Percentiles rank a stretch among this genome's conserved stretches.
phyloP scores from a whole-genome alignment of 2,797 vertebrate species.

The Sternotherus odoratus region DNA sequence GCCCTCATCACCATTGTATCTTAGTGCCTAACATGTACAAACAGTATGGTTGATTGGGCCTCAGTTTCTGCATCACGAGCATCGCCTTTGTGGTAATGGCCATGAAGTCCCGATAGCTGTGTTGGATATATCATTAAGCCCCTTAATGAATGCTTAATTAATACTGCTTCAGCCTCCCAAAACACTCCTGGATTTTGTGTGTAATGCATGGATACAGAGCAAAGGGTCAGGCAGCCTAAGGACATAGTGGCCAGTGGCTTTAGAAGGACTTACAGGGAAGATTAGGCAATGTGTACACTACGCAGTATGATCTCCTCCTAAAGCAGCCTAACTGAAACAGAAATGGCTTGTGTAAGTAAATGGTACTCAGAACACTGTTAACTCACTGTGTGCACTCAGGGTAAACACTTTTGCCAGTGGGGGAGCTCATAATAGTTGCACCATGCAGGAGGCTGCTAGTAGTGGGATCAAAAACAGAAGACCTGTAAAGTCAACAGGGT shows the following conservation, averaged over 20 bases:
- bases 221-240: not conserved
- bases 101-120: conserved; percentile 36
- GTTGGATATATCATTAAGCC: conserved; percentile 44
- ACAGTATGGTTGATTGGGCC: conserved; percentile 32
- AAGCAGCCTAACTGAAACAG: not conserved
- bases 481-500: not conserved
- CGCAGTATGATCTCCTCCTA: not conserved
- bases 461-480: not conserved
- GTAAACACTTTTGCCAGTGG: not conserved
- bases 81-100: conserved; percentile 23
- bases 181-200: not conserved
- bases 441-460: not conserved
- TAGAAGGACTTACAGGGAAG: not conserved
- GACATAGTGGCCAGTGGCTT: not conserved
- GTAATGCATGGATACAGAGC: not conserved
- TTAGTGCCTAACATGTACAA: not conserved
- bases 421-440: not conserved
- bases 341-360: not conserved
- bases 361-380: not conserved
- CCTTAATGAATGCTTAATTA: conserved; percentile 21
- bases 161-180: conserved; percentile 22
- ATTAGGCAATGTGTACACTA: not conserved
- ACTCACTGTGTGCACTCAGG: not conserved
- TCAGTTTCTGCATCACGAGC: conserved; percentile 43
- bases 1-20: not conserved